A percentile compares a stretch with the other conserved stretches of the same genome.
Conservation (phyloP, 2,113 vertebrate species). For the Alosa alosa region DNA sequence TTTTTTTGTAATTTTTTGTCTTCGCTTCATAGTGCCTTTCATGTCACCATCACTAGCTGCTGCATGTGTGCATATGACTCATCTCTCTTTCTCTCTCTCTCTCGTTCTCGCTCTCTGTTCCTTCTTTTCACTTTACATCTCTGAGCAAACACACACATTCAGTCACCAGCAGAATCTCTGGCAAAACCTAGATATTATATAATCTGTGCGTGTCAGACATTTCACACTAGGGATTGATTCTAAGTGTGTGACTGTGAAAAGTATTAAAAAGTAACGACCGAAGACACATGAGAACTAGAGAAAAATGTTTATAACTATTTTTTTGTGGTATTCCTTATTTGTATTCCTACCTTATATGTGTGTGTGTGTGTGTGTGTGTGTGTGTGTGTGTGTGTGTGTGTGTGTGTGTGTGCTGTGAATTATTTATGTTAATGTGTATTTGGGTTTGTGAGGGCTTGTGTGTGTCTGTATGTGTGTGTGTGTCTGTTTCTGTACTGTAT, state of each 20-base stretch:
- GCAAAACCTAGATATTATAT: conserved; percentile 1
- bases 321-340: not conserved
- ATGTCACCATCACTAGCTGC: not conserved
- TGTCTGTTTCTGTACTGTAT: not conserved
- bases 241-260: not conserved
- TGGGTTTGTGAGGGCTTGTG: not conserved
- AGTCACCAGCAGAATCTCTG: not conserved
- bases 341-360: not conserved
- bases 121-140: conserved; percentile 17
- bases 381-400: not conserved
- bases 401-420: not conserved
- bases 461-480: not conserved
- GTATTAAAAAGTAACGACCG: not conserved
- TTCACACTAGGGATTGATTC: conserved; percentile 25
- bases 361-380: not conserved
- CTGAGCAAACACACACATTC: conserved; percentile 4
- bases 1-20: not conserved
- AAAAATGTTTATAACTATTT: not conserved
- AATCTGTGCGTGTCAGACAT: not conserved
- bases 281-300: not conserved
- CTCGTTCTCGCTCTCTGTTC: not conserved
- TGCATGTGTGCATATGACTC: conserved; percentile 4
- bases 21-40: not conserved
- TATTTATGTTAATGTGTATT: not conserved
- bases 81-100: not conserved